Base-by-base conservation (phyloP, 2,113 vertebrate species). In the Sylvietta virens region DNA sequence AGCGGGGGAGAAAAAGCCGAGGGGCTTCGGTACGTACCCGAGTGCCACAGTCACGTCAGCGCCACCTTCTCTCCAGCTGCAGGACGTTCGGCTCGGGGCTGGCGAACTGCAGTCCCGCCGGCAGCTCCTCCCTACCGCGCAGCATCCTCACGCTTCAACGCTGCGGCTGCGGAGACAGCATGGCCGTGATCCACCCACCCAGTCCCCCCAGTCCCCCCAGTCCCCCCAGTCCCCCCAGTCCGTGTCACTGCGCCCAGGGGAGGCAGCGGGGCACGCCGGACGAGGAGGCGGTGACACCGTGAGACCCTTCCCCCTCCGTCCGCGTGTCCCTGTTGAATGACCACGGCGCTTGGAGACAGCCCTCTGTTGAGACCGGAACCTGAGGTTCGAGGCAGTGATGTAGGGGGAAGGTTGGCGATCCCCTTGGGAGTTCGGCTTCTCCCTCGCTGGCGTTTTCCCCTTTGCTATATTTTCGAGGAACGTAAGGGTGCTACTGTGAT, bases 61-160 rank as follows among this genome's bases (percentile, higher is more conserved):
- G 26, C 58, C 78, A 45, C 86, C 56, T 42, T 87, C 56, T 2
- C 90, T 90, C 69, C 83, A 95, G 92, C 57, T 58, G 76, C 81
- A 81, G 79, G 6, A 67, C 20, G 6, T 24, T 64, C 50, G 51
- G 50, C 30, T 5, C 15, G 26, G 45, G 62, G 42, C 65, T 30
- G 40, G 19, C 28, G 20, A 93, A 18, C 24, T n/a, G 96, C 72
- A 76, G 58, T 5, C 88, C 33, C 9, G 22, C 56, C 45, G 42
- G 79, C 40, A 86, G 80, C 70, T 96, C 93, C 73, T 90, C 84
- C 8, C 53, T 18, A 28, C 58, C 39, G 11, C 80, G 47, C n/a
- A 74, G 42, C 81, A 97, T 62, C 22, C 61, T 88, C 58, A 85
- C 81, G 19, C 78, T 18, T 86, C 26, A 81, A 15, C 13, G 57